Evolutionary conservation across 2,113 vertebrate species (phyloP).

Genomic region (Cavia aperea): DNA sequence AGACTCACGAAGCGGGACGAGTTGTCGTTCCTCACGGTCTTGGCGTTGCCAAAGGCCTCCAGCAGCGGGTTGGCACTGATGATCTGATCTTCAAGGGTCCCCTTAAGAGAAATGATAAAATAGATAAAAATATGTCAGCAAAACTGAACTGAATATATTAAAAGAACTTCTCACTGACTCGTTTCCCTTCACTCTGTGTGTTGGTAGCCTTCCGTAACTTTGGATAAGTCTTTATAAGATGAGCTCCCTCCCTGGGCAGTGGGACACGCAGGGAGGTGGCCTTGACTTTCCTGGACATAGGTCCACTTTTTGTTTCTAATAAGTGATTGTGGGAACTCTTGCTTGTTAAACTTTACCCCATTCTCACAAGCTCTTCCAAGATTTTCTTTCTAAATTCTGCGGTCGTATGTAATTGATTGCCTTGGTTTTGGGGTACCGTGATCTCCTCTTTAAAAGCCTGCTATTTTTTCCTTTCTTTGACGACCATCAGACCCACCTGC

Average conservation of each 20-base stretch:
- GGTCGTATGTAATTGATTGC: background rate
- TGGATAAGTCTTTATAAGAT: background rate
- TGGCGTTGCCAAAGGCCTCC: constrained; percentile 79
- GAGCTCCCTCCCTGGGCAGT: background rate
- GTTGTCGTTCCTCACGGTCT: constrained; percentile 79
- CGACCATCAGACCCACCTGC: constrained; percentile 53
- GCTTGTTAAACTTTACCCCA: background rate
- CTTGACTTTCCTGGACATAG: background rate
- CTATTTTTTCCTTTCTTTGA: background rate
- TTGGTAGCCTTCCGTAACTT: background rate
- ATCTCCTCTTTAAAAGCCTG: background rate
- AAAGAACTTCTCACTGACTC: background rate
- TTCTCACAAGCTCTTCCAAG: background rate
- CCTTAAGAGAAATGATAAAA: constrained; percentile 43
- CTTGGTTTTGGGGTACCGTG: background rate
- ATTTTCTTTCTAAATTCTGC: background rate
- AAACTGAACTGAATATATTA: background rate
- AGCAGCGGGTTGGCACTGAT: constrained; percentile 77
- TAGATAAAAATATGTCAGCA: background rate
- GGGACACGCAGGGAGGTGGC: background rate
- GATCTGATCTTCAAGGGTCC: constrained; percentile 79
- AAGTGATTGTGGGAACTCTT: background rate
- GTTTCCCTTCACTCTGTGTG: background rate
- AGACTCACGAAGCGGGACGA: constrained; percentile 78
- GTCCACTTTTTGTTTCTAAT: background rate